Evolutionary conservation across 2,113 vertebrate genomes (phyloP), one percentile per base, ranked within the genome.

Genomic region (Trematocara variabile): DNA sequence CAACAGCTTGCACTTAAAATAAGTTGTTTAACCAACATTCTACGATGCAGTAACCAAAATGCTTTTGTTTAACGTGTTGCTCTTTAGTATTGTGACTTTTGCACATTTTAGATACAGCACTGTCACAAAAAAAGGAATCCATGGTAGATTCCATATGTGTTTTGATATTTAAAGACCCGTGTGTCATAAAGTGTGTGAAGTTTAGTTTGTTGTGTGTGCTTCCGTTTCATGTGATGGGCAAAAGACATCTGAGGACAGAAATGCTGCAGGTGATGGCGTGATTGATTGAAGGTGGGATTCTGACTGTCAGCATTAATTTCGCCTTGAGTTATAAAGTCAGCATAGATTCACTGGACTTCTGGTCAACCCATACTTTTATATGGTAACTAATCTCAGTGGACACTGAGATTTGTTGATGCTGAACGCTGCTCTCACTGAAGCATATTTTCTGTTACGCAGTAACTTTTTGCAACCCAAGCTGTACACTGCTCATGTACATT

Each of bases 261-360:
- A 93, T 89, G 91, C 78, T 94, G 91, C 39, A 5, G 46, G 48
- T 55, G 58, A 48, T 50, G 84, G 65, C 78, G 54, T 77, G 81
- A 87, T 77, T 88, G 86, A 85, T 78, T 11, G 52, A 87, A 90
- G 89, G 34, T 84, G 77, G n/a, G 65, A 84, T 86, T 83, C 2
- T 58, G 58, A 82, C 77, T 91, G 90, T 92, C 90, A 93, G 81
- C 90, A 89, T 90, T 82, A 2, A 93, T 93, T 95, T 83, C 93
- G 84, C 86, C 58, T 86, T 37, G 41, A 89, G 20, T 81, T 75
- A 48, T 58, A 77, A 81, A 54, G 79, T 54, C 80, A 89, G 50
- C 8, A 46, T 33, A 48, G 34, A 73, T 73, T 73, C 41, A 73
- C 9, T 37, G 53, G 56, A 39, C 54, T 4, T 55, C 44, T n/a